Evolutionary conservation across 2,797 vertebrate species (phyloP).

Genomic region (Lutra lutra): DNA sequence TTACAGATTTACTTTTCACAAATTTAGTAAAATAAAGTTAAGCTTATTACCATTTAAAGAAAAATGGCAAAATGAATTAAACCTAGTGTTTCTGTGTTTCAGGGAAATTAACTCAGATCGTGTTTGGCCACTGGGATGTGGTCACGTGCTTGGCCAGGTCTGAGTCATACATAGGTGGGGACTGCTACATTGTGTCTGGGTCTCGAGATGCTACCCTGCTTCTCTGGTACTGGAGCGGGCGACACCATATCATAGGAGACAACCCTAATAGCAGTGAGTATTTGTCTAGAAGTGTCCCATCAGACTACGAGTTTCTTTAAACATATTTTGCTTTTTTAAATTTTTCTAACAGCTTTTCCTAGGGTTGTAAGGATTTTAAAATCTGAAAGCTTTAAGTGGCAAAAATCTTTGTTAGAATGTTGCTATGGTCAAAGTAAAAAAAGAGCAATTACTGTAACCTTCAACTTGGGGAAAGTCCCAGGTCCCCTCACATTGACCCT

Average conservation of each 20-base stretch:
- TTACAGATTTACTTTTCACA: neutral
- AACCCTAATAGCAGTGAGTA: slow-evolving; percentile 99
- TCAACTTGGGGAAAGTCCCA: neutral
- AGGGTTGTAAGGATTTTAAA: neutral
- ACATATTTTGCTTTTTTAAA: neutral
- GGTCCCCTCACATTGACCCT: neutral
- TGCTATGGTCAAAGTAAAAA: neutral
- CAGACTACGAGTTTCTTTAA: neutral
- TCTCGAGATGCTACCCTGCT: slow-evolving; percentile 97
- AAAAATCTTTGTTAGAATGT: neutral
- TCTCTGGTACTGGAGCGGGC: slow-evolving; percentile 99
- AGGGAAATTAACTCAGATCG: slow-evolving; percentile 99
- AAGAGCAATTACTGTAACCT: neutral
- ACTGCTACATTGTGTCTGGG: slow-evolving; percentile 98
- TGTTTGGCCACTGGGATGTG: slow-evolving; percentile 99
- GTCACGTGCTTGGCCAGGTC: slow-evolving; percentile 98
- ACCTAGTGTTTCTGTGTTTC: slow-evolving; percentile 59
- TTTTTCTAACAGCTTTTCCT: neutral
- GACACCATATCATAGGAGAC: slow-evolving; percentile 98
- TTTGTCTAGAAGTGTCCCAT: neutral
- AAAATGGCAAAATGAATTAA: neutral
- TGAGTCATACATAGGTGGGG: slow-evolving; percentile 98
- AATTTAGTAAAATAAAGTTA: slow-evolving; percentile 27
- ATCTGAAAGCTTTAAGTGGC: neutral
- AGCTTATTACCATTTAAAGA: neutral